A percentile compares a stretch with the other conserved stretches of the same genome.
These are phyloP conservation scores for Amiota communis DNA, from an alignment of 2,888 invertebrate species.

Conservation along the genomic window DNA sequence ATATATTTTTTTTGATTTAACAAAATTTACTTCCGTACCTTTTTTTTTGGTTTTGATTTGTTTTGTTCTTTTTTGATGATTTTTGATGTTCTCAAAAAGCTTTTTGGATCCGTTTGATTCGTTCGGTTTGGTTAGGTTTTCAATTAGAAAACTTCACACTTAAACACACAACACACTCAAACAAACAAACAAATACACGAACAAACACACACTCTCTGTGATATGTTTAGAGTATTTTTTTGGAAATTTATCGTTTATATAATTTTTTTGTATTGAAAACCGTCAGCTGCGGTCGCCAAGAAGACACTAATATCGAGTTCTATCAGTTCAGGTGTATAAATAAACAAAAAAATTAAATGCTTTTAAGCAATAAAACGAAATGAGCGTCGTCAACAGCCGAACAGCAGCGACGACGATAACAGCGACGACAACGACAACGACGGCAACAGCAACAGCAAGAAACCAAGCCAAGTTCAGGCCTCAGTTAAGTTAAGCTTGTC, in stretches of 20 bases:
- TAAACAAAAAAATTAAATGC: slow-evolving; percentile 61
- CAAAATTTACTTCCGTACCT: slow-evolving; percentile 61
- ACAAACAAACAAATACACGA: slow-evolving; percentile 26
- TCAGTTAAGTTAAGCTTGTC: not conserved
- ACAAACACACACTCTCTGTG: too few relatives aligned
- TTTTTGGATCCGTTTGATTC: too few relatives aligned
- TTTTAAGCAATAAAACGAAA: slow-evolving; percentile 20
- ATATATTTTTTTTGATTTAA: slow-evolving; percentile 10
- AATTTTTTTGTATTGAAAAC: slow-evolving; percentile 32
- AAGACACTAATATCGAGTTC: slow-evolving; percentile 69
- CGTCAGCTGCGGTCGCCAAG: slow-evolving; percentile 63
- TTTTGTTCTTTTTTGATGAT: not conserved
- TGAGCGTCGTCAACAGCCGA: not conserved
- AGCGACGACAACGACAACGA: slow-evolving; percentile 34
- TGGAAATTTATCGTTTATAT: not conserved
- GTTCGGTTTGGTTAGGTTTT: too few relatives aligned
- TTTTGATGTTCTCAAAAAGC: not conserved
- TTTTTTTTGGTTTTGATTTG: slow-evolving; percentile 28
- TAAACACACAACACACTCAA: slow-evolving; percentile 30
- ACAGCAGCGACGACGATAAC: slow-evolving; percentile 37
- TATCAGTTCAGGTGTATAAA: slow-evolving; percentile 65
- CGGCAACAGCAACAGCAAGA: slow-evolving; percentile 17
- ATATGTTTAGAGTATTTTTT: too few relatives aligned
- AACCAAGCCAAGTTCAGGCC: not conserved
- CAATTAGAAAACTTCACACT: too few relatives aligned